Percentiles rank a stretch among this genome's conserved stretches.
Evolutionary conservation across 2,113 vertebrate genomes (phyloP).

Genomic region (Plectropomus leopardus): DNA sequence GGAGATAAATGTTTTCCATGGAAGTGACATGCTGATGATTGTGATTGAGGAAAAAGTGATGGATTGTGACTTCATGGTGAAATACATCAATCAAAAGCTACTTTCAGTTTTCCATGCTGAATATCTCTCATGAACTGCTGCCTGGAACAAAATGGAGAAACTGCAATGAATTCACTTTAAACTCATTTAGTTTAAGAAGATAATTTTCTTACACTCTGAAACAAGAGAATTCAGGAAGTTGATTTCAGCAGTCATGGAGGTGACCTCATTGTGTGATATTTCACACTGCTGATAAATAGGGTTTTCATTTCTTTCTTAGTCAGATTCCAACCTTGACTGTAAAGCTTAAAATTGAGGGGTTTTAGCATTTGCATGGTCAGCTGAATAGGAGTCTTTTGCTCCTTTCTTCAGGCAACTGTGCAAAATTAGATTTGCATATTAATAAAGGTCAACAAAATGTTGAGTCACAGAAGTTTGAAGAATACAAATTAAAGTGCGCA

Average conservation of each 20-base stretch:
- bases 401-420: neutral
- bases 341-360: neutral
- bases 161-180: neutral
- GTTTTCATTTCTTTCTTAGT: neutral
- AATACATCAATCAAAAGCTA: conserved; percentile 35
- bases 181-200: no score
- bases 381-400: neutral
- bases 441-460: neutral
- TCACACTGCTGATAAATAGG: neutral
- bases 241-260: neutral
- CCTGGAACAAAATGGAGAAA: neutral
- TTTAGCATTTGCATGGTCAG: neutral
- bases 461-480: neutral
- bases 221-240: neutral
- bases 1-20: conserved; percentile 58
- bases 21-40: conserved; percentile 12
- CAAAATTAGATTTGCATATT: conserved; percentile 7
- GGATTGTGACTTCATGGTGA: conserved; percentile 41
- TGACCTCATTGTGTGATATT: neutral
- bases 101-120: conserved; percentile 19
- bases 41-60: conserved; percentile 49
- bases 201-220: neutral
- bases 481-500: neutral
- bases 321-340: neutral
- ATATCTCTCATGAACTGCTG: neutral